phyloP scores from a whole-genome alignment of 2,113 vertebrate species.

The Argyrosomus japonicus region DNA sequence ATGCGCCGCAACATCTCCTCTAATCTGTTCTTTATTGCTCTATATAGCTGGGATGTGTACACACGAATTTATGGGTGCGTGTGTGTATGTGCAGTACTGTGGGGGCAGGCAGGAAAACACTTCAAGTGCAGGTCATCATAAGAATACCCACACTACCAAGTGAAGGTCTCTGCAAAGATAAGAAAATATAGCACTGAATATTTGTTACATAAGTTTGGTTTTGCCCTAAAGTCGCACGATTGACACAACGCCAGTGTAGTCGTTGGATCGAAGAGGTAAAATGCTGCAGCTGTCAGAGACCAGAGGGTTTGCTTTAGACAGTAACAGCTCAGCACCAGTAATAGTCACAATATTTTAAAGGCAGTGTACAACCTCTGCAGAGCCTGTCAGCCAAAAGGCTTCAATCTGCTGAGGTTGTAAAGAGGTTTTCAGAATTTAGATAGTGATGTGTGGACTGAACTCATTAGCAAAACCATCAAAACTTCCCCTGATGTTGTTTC shows the following conservation, averaged over 20 bases:
- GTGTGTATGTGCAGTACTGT: constrained; percentile 36
- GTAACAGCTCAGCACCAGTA: not conserved
- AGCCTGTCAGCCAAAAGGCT: not conserved
- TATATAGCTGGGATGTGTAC: not conserved
- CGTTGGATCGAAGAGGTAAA: constrained; percentile 7
- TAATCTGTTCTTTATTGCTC: not conserved
- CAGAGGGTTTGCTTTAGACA: not conserved
- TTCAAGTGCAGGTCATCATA: constrained; percentile 58
- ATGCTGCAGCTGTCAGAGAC: not conserved
- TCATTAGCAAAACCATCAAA: constrained; percentile 38
- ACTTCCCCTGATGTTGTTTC: constrained; percentile 20
- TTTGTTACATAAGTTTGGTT: constrained; percentile 48
- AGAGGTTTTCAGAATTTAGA: not conserved
- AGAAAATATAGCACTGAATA: constrained; percentile 17
- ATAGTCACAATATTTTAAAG: not conserved
- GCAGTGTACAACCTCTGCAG: not conserved
- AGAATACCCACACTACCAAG: constrained; percentile 52
- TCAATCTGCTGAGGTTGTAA: constrained; percentile 18
- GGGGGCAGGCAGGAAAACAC: constrained; percentile 51
- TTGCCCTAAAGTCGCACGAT: constrained; percentile 13
- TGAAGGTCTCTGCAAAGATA: constrained; percentile 40
- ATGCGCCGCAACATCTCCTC: constrained; percentile 7
- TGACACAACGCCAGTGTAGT: not conserved
- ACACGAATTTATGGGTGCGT: not conserved
- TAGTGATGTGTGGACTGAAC: not conserved